A percentile compares a stretch with the other conserved stretches of the same genome.
phyloP scores from a whole-genome alignment of 1,140 invertebrate genomes.

The Psilanteris sp. region DNA sequence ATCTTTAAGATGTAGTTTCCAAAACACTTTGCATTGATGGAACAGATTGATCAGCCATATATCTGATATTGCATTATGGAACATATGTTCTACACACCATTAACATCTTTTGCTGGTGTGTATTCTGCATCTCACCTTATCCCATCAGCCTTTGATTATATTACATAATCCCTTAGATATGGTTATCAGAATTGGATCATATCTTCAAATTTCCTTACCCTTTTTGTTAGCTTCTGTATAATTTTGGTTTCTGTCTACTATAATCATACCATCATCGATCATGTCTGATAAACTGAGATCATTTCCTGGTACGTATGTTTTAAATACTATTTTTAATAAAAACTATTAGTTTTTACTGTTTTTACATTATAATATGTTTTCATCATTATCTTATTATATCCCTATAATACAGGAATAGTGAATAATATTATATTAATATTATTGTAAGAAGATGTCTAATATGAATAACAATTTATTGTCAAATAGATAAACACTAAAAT shows the following conservation, averaged over 20 bases:
- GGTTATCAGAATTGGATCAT: constrained; percentile 23
- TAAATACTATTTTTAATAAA: constrained; percentile 18
- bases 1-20: constrained; percentile 37
- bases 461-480: too few species aligned
- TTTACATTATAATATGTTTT: not conserved
- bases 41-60: constrained; percentile 18
- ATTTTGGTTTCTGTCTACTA: constrained; percentile 36
- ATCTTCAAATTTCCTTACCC: constrained; percentile 16
- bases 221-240: constrained; percentile 38
- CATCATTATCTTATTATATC: too few species aligned
- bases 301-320: constrained; percentile 63
- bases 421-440: too few species aligned
- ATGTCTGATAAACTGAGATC: constrained; percentile 62
- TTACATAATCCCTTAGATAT: not conserved
- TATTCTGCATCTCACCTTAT: too few species aligned
- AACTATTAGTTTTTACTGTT: constrained; percentile 1
- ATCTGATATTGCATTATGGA: constrained; percentile 44
- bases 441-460: too few species aligned
- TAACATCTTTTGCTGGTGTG: constrained; percentile 74
- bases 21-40: constrained; percentile 17
- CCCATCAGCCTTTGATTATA: too few species aligned
- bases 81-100: constrained; percentile 67
- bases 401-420: too few species aligned
- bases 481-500: too few species aligned
- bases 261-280: constrained; percentile 49